A percentile compares a stretch with the other conserved stretches of the same genome.
Conservation (phyloP, 2,113 vertebrate species). For the Tautogolabrus adspersus region DNA sequence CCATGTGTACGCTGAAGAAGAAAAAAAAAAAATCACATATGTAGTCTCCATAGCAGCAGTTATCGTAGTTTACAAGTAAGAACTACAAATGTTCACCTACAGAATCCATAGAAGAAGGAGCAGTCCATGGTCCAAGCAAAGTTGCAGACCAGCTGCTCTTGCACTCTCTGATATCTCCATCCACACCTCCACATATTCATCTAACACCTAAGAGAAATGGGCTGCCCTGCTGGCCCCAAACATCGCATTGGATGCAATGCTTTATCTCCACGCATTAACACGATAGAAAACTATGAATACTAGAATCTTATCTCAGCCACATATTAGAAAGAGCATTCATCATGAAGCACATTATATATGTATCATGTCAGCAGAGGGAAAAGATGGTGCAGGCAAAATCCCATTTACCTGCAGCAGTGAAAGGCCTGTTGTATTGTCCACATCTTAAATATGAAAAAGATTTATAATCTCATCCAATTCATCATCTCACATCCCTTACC, state of each 20-base stretch:
- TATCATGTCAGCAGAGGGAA: conserved; percentile 88
- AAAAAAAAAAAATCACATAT: too few relatives aligned
- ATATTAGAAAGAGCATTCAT: conserved; percentile 97
- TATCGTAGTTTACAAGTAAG: too few relatives aligned
- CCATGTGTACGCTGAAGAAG: too few relatives aligned
- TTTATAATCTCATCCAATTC: conserved; percentile 63
- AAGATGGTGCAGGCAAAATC: conserved; percentile 89
- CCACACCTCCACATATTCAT: conserved; percentile 43
- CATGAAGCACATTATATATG: conserved; percentile 94
- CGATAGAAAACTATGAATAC: conserved; percentile 96
- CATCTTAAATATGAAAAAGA: conserved; percentile 62
- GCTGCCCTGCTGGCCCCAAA: conserved; percentile 82
- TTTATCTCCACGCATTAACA: conserved; percentile 97
- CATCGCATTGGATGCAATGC: conserved; percentile 85
- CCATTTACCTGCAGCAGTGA: conserved; percentile 85
- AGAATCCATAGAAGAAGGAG: neutral
- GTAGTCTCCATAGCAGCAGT: too few relatives aligned
- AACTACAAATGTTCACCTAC: neutral
- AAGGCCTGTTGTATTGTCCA: conserved; percentile 68
- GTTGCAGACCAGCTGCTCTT: conserved; percentile 2
- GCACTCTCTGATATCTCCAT: conserved; percentile 45
- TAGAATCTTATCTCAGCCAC: conserved; percentile 95
- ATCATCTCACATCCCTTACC: conserved; percentile 8
- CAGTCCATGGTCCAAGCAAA: neutral
- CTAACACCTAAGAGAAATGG: conserved; percentile 88